Evolutionary conservation across 2,797 vertebrate species (phyloP).

Genomic region (Poeciliopsis presidionis): DNA sequence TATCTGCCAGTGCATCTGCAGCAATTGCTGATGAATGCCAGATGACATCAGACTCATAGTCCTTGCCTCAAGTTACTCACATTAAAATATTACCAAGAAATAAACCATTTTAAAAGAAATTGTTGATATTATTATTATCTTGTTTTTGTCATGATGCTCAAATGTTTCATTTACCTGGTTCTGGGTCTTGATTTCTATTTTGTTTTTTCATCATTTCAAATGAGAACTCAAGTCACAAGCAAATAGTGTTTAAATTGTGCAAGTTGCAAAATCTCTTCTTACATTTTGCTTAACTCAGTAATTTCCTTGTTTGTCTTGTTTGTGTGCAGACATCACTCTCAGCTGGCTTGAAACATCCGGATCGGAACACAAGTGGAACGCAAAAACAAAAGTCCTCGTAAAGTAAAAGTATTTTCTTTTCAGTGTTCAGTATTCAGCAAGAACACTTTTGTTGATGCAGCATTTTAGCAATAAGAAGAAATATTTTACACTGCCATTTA

Average conservation of each 20-base stretch:
- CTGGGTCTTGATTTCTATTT: background rate
- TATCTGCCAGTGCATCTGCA: background rate
- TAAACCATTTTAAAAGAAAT: background rate
- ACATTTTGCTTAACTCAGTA: background rate
- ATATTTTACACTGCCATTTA: background rate
- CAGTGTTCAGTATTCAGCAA: background rate
- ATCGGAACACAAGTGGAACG: background rate
- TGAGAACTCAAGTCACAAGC: background rate
- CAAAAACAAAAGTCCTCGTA: background rate
- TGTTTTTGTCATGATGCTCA: background rate
- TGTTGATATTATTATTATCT: background rate
- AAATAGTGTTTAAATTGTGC: background rate
- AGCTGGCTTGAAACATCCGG: background rate
- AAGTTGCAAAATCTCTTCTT: background rate
- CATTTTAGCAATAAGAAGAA: background rate
- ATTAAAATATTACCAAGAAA: background rate
- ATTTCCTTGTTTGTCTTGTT: background rate
- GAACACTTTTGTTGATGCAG: too few relatives aligned
- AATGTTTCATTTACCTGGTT: background rate
- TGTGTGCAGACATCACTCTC: background rate
- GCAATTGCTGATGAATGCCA: background rate
- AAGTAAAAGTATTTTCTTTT: background rate
- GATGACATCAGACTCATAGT: background rate
- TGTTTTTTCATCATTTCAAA: background rate
- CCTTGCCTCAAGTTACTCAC: background rate